A percentile compares a stretch with the other conserved stretches of the same genome.
phyloP scores from a whole-genome alignment of 2,113 vertebrate species.

The Nettapus auritus region DNA sequence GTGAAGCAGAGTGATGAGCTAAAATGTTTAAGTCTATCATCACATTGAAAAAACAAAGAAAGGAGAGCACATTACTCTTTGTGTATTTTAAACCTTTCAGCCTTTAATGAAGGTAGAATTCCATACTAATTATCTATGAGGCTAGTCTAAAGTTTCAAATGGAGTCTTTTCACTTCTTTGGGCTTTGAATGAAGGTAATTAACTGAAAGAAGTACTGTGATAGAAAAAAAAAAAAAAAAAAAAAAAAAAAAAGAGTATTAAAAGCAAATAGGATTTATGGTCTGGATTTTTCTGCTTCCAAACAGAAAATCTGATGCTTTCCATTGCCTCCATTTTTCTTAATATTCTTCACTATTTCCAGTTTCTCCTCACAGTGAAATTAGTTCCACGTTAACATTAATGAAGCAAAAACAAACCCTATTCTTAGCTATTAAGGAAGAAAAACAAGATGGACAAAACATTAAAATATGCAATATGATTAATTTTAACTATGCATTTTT shows the following conservation, averaged over 20 bases:
- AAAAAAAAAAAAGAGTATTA: slow-evolving; percentile 5
- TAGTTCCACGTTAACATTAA: neutral
- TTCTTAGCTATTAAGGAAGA: neutral
- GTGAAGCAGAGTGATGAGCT: slow-evolving; percentile 20
- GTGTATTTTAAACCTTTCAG: slow-evolving; percentile 1
- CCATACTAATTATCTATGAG: slow-evolving; percentile 38
- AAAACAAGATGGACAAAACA: neutral
- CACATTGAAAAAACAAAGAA: neutral
- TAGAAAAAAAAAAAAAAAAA: neutral
- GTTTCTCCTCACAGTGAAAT: slow-evolving; percentile 6
- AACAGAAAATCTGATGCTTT: slow-evolving; percentile 55
- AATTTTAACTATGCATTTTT: neutral
- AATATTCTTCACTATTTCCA: slow-evolving; percentile 46
- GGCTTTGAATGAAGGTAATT: slow-evolving; percentile 38
- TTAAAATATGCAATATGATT: neutral
- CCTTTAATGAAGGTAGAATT: slow-evolving; percentile 47
- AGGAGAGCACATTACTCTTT: neutral
- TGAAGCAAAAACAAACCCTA: neutral
- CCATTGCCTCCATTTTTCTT: slow-evolving; percentile 48
- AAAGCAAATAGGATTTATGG: slow-evolving; percentile 31
- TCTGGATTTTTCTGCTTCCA: slow-evolving; percentile 58
- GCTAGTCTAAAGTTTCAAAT: neutral
- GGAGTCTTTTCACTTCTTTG: slow-evolving; percentile 12
- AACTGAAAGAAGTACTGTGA: slow-evolving; percentile 16
- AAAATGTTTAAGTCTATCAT: slow-evolving; percentile 37